Conservation (phyloP, 2,113 vertebrate species). For the Tapirus terrestris region DNA sequence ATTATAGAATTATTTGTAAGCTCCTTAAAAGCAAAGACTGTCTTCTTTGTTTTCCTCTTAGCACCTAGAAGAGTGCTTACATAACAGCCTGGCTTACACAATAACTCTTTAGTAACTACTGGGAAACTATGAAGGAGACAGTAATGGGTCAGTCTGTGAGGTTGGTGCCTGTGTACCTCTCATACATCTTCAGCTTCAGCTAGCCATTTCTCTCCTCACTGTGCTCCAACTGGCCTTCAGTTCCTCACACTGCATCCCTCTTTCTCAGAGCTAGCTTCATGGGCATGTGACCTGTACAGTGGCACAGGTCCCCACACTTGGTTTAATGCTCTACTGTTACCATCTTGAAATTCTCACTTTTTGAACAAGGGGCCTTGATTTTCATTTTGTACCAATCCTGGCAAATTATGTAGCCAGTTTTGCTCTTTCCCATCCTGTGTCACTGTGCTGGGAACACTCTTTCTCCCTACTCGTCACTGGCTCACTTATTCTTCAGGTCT, state of each 20-base stretch:
- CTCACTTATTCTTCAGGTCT: neutral
- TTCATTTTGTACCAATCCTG: neutral
- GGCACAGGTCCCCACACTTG: neutral
- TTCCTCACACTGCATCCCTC: neutral
- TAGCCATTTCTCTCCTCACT: neutral
- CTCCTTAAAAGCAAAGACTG: neutral
- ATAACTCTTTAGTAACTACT: neutral
- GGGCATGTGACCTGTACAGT: neutral
- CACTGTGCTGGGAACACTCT: neutral
- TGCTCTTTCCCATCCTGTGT: neutral
- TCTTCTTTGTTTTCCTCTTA: constrained; percentile 34
- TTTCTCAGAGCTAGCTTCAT: neutral
- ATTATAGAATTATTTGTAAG: constrained; percentile 38
- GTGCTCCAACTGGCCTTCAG: neutral
- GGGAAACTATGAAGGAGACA: neutral
- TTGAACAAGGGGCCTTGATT: neutral
- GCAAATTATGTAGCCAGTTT: neutral
- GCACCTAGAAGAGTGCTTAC: neutral
- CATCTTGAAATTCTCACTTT: neutral
- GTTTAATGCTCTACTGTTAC: neutral
- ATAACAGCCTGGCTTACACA: neutral
- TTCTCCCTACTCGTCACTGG: neutral
- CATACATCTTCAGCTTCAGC: neutral
- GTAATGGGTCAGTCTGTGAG: neutral
- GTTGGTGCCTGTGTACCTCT: neutral